phyloP scores from a whole-genome alignment of 2,888 invertebrate species.

The Pherbina coryleti region DNA sequence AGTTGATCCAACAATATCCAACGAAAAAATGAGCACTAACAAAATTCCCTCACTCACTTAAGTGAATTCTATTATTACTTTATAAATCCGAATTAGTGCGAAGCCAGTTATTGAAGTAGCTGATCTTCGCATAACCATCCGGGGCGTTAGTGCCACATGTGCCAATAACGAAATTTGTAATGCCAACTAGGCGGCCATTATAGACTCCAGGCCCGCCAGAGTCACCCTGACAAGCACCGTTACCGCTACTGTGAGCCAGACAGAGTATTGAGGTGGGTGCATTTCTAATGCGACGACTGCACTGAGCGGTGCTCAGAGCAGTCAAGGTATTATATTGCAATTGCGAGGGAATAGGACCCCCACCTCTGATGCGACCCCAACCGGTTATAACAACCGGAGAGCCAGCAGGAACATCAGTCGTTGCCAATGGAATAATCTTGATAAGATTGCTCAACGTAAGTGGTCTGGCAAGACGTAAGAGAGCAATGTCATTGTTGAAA shows the following conservation, averaged over 20 bases:
- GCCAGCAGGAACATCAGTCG: constrained; percentile 50
- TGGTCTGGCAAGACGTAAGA: constrained; percentile 54
- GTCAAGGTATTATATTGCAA: constrained; percentile 57
- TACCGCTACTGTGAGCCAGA: constrained; percentile 51
- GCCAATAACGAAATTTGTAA: constrained; percentile 60
- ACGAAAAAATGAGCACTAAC: too few relatives aligned
- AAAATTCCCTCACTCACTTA: too few relatives aligned
- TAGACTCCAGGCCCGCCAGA: constrained; percentile 67
- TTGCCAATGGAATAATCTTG: constrained; percentile 55
- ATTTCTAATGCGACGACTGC: constrained; percentile 48
- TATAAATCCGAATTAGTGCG: constrained; percentile 38
- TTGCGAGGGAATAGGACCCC: constrained; percentile 55
- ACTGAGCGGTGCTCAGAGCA: constrained; percentile 50
- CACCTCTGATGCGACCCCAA: constrained; percentile 58
- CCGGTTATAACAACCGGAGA: constrained; percentile 57
- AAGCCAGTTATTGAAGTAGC: constrained; percentile 52
- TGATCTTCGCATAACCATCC: constrained; percentile 63
- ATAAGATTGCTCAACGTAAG: constrained; percentile 50
- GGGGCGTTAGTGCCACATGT: constrained; percentile 59
- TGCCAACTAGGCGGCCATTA: constrained; percentile 56
- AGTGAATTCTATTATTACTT: too few relatives aligned
- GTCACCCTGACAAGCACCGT: constrained; percentile 65
- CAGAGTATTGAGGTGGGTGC: constrained; percentile 58
- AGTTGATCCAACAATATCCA: too few relatives aligned
- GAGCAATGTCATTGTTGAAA: constrained; percentile 58